Base-by-base conservation (phyloP, 2,113 vertebrate genomes). In the Prietella phreatophila region DNA sequence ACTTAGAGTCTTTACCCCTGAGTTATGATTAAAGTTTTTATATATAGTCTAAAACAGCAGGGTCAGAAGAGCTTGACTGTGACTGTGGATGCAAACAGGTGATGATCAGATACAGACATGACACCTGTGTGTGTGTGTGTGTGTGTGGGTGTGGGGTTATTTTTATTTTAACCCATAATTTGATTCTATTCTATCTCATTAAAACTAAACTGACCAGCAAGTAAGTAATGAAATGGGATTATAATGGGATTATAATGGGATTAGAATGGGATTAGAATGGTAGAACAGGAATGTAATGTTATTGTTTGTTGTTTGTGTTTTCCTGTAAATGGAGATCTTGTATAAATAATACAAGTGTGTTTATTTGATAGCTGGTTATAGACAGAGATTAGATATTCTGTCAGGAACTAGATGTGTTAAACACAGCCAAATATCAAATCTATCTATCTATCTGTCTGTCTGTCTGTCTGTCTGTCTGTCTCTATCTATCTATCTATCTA, bases 71-170 rank as follows among this genome's bases (percentile, higher is more conserved):
- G 78, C 33, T 14, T 55, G 8, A 3, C 33, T 19, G 15, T 14
- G 19, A 36, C 55, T 22, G n/a, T 5, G 36, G 33, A 82, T 60
- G 79, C 79, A 36, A 82, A 82, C 80, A 82, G 80, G 80, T 82
- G 80, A 60, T 82, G 13, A 14, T 36, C 79, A 81, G 30, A 58
- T 42, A 8, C 65, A 30, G 65, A 13, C 69, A 33, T 67, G 71
- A 75, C 47, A 53, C 25, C 78, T 4, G 3, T 1, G 15, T 14
- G 30, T 25, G 79, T 56, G 50, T 56, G 14, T 33, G 78, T 27
- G 73, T 27, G 22, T 15, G 39, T 33, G 8, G 14, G 55, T 25
- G 30, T 36, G 75, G 17, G 47, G 69, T 73, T 20, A 20, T 78
- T n/a, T 47, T 25, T 42, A 50, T 78, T 50, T 47, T 27, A 20